These are phyloP conservation scores for Cetonia aurata DNA, from an alignment of 2,888 invertebrate genomes.

Conservation along the genomic window DNA sequence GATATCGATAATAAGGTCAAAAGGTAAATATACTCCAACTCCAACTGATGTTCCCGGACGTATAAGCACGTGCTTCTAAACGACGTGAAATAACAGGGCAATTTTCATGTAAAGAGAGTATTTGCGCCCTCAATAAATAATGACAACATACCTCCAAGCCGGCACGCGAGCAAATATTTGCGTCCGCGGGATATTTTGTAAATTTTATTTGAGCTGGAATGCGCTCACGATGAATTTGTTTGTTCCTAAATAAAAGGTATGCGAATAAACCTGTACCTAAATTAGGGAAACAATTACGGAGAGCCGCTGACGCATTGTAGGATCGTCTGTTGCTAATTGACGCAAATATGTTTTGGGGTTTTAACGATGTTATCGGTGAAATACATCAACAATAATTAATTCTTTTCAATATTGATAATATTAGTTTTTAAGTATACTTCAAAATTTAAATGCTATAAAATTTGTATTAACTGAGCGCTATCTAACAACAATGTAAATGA, in stretches of 20 bases:
- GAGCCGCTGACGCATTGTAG: neutral
- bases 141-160: slow-evolving; percentile 5
- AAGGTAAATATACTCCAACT: slow-evolving; percentile 19
- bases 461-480: too few relatives aligned
- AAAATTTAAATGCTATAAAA: too few relatives aligned
- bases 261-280: neutral
- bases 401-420: too few relatives aligned
- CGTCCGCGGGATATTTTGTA: slow-evolving; percentile 24
- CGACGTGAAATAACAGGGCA: neutral
- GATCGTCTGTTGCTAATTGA: neutral
- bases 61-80: neutral
- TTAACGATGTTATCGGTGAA: too few relatives aligned
- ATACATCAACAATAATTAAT: too few relatives aligned
- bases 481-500: too few relatives aligned
- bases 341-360: neutral
- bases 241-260: slow-evolving; percentile 27
- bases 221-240: slow-evolving; percentile 16
- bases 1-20: slow-evolving; percentile 17
- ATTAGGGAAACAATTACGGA: slow-evolving; percentile 24
- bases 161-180: slow-evolving; percentile 36
- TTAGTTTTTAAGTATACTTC: too few relatives aligned
- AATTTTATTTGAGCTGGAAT: slow-evolving; percentile 13
- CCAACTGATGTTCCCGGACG: neutral
- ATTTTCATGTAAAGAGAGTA: slow-evolving; percentile 24
- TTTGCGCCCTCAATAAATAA: slow-evolving; percentile 33